Evolutionary conservation across 1,140 invertebrate species (phyloP).

Genomic region (Solenopsis fugax): DNA sequence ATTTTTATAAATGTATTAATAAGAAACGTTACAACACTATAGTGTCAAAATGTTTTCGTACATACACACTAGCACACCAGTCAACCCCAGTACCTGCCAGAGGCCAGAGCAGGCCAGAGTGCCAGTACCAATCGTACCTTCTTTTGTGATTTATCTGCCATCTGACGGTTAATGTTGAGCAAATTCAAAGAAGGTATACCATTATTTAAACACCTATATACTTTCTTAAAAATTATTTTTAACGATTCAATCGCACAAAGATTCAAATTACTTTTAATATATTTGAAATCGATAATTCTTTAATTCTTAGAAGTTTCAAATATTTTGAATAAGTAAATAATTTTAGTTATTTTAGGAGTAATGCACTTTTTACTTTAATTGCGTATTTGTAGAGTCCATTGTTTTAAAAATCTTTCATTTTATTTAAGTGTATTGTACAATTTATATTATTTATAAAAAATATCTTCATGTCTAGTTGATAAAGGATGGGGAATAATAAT

Average conservation of each 20-base stretch:
- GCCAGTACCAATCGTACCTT: neutral
- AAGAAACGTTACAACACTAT: neutral
- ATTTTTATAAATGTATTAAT: neutral
- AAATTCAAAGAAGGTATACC: neutral
- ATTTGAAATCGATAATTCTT: neutral
- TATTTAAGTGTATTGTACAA: neutral
- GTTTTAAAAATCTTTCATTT: neutral
- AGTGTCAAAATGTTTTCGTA: slow-evolving; percentile 16
- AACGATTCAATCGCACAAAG: neutral
- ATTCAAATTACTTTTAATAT: neutral
- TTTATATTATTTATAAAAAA: neutral
- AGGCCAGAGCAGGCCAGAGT: too few relatives aligned
- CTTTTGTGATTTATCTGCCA: slow-evolving; percentile 23
- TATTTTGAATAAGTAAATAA: neutral
- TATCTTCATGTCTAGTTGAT: neutral
- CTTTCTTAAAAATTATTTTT: neutral
- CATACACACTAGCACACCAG: too few relatives aligned
- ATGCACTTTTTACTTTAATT: neutral
- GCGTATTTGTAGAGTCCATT: neutral
- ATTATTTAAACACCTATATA: too few relatives aligned
- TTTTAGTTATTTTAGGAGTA: neutral
- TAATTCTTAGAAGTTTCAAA: neutral
- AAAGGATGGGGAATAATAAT: neutral
- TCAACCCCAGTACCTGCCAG: too few relatives aligned
- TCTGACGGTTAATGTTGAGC: neutral